Base-by-base conservation (phyloP, 2,797 vertebrate species). In the Eulemur albifrons region DNA sequence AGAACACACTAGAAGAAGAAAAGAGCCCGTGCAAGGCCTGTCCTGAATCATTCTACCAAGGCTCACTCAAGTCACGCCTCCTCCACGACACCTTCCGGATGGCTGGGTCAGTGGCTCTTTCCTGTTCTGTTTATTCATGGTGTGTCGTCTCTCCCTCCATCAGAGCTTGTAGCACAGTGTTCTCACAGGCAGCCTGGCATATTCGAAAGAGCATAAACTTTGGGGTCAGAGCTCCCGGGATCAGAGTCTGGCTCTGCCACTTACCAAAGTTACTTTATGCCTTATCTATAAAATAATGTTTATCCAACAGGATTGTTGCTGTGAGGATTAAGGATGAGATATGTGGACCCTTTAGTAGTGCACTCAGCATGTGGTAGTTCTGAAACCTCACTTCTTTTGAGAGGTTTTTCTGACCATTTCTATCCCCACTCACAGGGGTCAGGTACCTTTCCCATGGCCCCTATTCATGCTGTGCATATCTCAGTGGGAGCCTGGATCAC, bases 1-100 rank as follows among this genome's bases (percentile, higher is more conserved):
- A 48, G 45, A 43, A 77, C 45, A 10, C 27, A 59, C 8, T 18
- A 35, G 27, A 81, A 32, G 54, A 87, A 82, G 4, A 32, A 54
- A 20, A 73, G 61, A 54, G 21, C 69, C 45, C 21, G 4, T 8
- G 35, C 3, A 38, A 7, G 15, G 23, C 76, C 89, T 32, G 70
- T 43, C 61, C 67, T 35, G 40, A 69, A 20, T 57, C 80, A 30
- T 25, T 69, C 23, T 7, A 9, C 48, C 40, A 7, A 4, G 20
- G 2, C 61, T 85, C 32, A 0, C n/a, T 67, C 79, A 77, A 63
- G 45, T 15, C 7, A 8, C 0, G 1, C n/a, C 13, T 63, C 70
- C 48, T 72, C 40, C 30, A 0, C 0, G 0, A 35, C 25, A 23
- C 25, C 45, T 65, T 70, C 84, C 3, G 4, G 27, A 3, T 0